Percentiles rank a stretch among this genome's conserved stretches.
phyloP scores from a whole-genome alignment of 2,113 vertebrate species.

The Physeter macrocephalus region DNA sequence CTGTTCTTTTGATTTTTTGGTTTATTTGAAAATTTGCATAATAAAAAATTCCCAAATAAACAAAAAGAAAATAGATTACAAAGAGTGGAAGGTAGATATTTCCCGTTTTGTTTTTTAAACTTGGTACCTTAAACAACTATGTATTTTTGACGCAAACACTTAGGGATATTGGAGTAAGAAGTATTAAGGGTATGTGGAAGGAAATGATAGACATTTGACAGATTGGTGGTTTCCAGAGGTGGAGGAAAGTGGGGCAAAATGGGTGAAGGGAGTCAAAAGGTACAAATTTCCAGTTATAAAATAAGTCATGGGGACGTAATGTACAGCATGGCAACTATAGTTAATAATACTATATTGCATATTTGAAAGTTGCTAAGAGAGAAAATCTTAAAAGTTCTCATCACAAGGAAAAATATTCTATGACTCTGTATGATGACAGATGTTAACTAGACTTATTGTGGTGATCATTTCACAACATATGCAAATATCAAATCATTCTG shows the following conservation, averaged over 20 bases:
- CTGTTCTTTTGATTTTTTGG: neutral
- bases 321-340: neutral
- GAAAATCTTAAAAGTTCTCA: neutral
- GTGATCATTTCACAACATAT: neutral
- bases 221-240: neutral
- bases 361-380: neutral
- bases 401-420: neutral
- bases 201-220: neutral
- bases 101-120: neutral
- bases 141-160: neutral
- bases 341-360: neutral
- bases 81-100: neutral
- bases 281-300: neutral
- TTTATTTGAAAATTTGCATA: conserved; percentile 12
- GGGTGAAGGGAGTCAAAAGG: neutral
- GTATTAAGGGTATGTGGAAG: neutral
- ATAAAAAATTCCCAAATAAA: neutral
- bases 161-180: neutral
- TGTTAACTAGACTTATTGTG: neutral
- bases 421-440: neutral
- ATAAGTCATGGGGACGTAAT: neutral
- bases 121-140: neutral
- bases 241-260: neutral
- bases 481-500: neutral
- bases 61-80: neutral